Conservation (phyloP, 2,888 invertebrate species). For the Drosophila meridionalis region DNA sequence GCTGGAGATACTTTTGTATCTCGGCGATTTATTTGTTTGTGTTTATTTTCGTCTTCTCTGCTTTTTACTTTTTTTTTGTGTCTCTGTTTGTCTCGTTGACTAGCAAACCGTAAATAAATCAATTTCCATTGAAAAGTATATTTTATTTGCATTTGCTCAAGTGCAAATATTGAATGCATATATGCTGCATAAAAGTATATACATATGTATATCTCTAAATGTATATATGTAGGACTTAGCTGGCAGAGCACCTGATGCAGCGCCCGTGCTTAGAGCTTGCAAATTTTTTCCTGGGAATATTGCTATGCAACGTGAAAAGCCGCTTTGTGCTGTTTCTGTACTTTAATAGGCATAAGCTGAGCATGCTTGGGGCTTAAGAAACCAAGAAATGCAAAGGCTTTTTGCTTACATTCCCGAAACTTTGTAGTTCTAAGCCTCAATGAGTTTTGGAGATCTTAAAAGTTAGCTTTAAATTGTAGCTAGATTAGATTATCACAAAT, state of each 20-base stretch:
- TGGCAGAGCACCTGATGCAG: constrained; percentile 3
- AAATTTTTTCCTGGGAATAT: background rate
- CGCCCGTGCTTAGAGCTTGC: constrained; percentile 10
- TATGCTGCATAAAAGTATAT: background rate
- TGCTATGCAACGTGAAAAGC: background rate
- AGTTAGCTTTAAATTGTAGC: too few species aligned
- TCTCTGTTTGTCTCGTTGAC: constrained; percentile 42
- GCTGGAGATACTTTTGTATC: constrained; percentile 39
- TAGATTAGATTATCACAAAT: too few species aligned
- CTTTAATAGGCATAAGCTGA: background rate
- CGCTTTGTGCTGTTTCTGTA: background rate
- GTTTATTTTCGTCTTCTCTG: background rate
- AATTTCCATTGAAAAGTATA: constrained; percentile 53
- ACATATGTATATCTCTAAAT: background rate
- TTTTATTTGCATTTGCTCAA: constrained; percentile 67
- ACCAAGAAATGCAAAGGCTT: background rate
- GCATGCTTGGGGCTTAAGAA: background rate
- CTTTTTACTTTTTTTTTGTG: constrained; percentile 26
- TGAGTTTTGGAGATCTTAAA: too few species aligned
- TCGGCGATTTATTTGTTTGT: constrained; percentile 30
- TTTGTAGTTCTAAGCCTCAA: too few species aligned
- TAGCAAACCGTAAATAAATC: constrained; percentile 67
- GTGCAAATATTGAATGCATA: constrained; percentile 55
- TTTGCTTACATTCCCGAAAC: too few species aligned
- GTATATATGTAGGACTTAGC: constrained; percentile 21